Base-by-base conservation (phyloP, 1,140 invertebrate genomes). In the Zaprionus davidi region DNA sequence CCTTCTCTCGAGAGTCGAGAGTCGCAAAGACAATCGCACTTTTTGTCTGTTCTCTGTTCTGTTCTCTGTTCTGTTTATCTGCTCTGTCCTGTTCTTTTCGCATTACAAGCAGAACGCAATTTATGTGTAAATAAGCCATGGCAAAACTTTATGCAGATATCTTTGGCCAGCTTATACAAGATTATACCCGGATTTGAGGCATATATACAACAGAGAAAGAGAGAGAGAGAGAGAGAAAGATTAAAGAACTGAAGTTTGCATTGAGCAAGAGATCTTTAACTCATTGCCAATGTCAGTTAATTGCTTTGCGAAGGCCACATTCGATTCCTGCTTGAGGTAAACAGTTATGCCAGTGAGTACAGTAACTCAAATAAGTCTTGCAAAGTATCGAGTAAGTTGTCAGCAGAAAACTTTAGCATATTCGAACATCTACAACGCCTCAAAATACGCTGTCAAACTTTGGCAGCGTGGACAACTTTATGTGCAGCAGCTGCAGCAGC, bases 61-160 rank as follows among this genome's bases (percentile, higher is more conserved):
- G 28, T 31, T 9, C 5, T 44, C 15, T 44, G 5, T 7, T 17
- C 6, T 7, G 5, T 44, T 9, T 46, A 2, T 46, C 20, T 51
- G 31, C 31, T 11, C 20, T 51, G 46, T 24, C 22, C 31, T 41
- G 20, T 51, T 51, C 12, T 13, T 22, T 24, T 51, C 41, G 41
- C 41, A 46, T 46, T 46, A 46, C 41, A 46, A 46, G 41, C 41
- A 44, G 41, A 11, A 11, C 41, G 46, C 46, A 51, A 51, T 51
- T 51, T 51, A 51, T 51, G 17, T 51, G 46, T 51, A 51, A 51
- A 51, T 51, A 51, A 51, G 46, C 46, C 46, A 24, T 20, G 46
- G 20, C 46, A 24, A 51, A 51, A 51, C 46, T 51, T 12, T 51
- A 51, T 24, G 11, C 46, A 51, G 46, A 51, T 51, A 22, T 51